These are phyloP conservation scores for Myrmophylax atrothorax DNA, from an alignment of 2,113 vertebrate species.

Conservation along the genomic window DNA sequence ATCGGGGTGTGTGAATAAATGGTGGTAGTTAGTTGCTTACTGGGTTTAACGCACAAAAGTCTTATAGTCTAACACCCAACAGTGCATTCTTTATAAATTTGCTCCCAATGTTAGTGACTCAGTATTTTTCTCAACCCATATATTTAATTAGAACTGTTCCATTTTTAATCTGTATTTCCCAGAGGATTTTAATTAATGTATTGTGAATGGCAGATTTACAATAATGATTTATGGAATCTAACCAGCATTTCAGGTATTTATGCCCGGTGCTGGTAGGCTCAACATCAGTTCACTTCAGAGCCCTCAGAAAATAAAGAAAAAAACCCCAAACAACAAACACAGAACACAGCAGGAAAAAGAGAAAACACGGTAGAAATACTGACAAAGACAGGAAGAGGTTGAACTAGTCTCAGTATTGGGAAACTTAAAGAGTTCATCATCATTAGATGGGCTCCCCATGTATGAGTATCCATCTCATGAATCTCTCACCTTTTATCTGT, in stretches of 20 bases:
- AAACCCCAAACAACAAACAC: background rate
- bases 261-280: background rate
- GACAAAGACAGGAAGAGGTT: background rate
- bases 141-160: background rate
- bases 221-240: background rate
- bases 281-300: background rate
- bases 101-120: background rate
- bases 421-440: background rate
- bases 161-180: background rate
- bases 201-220: background rate
- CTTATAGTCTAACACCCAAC: background rate
- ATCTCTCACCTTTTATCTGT: background rate
- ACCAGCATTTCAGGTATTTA: background rate
- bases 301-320: too few relatives aligned
- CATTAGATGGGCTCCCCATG: background rate
- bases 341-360: background rate
- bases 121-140: background rate
- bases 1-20: fast-evolving
- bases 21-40: background rate
- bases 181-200: background rate
- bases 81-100: background rate
- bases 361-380: background rate
- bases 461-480: background rate
- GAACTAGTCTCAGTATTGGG: background rate
- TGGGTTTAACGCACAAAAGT: background rate